Evolutionary conservation across 1,140 invertebrate genomes (phyloP), one percentile per base, ranked within the genome.

Genomic region (Rhysida immarginata): DNA sequence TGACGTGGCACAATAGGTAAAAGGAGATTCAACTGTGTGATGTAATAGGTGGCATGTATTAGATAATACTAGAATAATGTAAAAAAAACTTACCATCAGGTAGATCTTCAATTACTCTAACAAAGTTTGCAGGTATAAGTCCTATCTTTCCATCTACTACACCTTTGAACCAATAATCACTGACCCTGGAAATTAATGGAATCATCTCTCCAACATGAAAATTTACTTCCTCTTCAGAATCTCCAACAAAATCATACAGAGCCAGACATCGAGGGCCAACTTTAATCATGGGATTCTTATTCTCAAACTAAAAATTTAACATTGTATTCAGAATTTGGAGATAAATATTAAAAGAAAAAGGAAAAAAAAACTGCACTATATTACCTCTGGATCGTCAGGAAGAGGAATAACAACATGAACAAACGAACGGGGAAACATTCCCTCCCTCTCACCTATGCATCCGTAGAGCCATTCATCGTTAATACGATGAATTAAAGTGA

Each of bases 391-490:
- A 50, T 62, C 61, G 49, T 70, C 74, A 24, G 72, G 70, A 50
- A 88, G 67, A 45, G 86, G 84, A 61, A 85, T 75, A 65, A 81
- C 79, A 44, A 90, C 71, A 57, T 87, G 77, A 44, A 90, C 75
- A 71, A 85, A 90, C 65, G 80, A 85, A 20, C 73, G 68, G 1
- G 88, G 88, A 71, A 90, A 90, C 55, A 90, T 81, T 48, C 88
- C 88, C 66, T 82, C 79, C 50, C 71, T 70, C 20, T 78, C 78
- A 24, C 70, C 74, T 57, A 76, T 63, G 61, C 74, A 76, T 1
- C 88, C 87, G 56, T 78, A 78, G 56, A 85, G 65, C 88, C 88
- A 92, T 58, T 86, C 82, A n/a, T 80, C 74, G 63, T 88, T 84
- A 5, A 88, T 69, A 59, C 76, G 72, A 59, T 77, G 74, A 49